Conservation (phyloP, 1,140 invertebrate species). For the Octopus sinensis region DNA sequence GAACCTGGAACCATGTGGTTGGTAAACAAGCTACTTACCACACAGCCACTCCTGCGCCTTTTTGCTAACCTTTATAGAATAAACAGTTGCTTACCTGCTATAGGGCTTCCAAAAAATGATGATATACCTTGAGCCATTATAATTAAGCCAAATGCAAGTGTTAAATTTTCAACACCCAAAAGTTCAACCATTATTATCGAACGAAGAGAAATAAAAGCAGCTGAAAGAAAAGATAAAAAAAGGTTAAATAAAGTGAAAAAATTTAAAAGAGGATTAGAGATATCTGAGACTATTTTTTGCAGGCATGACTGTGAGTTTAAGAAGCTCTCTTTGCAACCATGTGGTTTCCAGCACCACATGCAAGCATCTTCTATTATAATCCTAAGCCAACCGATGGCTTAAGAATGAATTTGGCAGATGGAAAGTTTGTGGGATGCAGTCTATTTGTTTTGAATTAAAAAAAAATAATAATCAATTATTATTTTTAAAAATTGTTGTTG, state of each 20-base stretch:
- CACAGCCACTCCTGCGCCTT: too few relatives aligned
- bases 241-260: neutral
- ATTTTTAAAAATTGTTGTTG: too few relatives aligned
- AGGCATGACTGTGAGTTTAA: too few relatives aligned
- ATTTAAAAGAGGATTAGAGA: neutral
- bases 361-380: too few relatives aligned
- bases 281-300: too few relatives aligned
- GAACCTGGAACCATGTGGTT: neutral
- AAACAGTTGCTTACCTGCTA: constrained; percentile 71
- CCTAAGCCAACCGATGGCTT: too few relatives aligned
- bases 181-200: constrained; percentile 91
- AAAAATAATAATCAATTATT: too few relatives aligned
- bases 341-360: too few relatives aligned
- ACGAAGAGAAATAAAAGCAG: constrained; percentile 77
- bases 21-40: neutral
- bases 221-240: constrained; percentile 40
- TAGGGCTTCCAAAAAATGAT: constrained; percentile 77
- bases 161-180: constrained; percentile 86
- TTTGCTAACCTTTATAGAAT: neutral
- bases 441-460: too few relatives aligned
- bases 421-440: too few relatives aligned
- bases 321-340: too few relatives aligned
- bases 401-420: too few relatives aligned
- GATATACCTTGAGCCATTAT: constrained; percentile 90
- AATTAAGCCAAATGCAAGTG: constrained; percentile 89